Evolutionary conservation across 2,888 invertebrate genomes (phyloP), one percentile per base, ranked within the genome.

Genomic region (Ectemnius continuus): DNA sequence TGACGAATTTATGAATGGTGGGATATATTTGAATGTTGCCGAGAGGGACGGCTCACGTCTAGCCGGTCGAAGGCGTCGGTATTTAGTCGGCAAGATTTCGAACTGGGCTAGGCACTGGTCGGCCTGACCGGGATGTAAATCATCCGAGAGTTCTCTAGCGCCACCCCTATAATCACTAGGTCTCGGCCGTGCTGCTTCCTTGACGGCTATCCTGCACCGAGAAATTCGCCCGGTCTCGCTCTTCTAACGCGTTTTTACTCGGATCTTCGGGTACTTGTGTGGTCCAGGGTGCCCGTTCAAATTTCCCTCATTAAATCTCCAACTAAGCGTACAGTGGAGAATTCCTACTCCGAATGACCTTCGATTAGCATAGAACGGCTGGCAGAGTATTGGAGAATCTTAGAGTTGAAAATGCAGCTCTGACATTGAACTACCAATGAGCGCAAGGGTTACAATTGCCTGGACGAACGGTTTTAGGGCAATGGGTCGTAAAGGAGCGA

Each of bases 1-100:
- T 88, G 89, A 90, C 88, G 90, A 90, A 91, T 90, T 90, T 91
- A 90, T 90, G 90, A 90, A 90, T 88, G 88, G 86, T 76, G 82
- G 84, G 85, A 80, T 67, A 88, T 85, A 91, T 91, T 91, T 90
- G 89, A 91, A 91, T 90, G 88, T 89, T 89, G 90, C 88, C 88
- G 85, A 84, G 83, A 88, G 89, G 90, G 90, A 89, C 90, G 89
- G 87, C 80, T 86, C 85, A 79, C 82, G 88, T 89, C 89, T 90
- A 90, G 88, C 85, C 74, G 58, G 59, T 63, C 59, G 36, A 73
- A 61, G 26, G 68, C 81, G 66, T 61, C 80, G 84, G 88, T 87
- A 85, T 88, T 88, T 86, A 84, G 85, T 83, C 81, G 75, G 78
- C 76, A 78, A 86, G 88, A 88, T 88, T 89, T 88, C 86, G 86